A percentile compares a stretch with the other conserved stretches of the same genome.
Evolutionary conservation across 64 coral and sea anemone genomes (phyloP).

Genomic region (Montipora efflorescens): DNA sequence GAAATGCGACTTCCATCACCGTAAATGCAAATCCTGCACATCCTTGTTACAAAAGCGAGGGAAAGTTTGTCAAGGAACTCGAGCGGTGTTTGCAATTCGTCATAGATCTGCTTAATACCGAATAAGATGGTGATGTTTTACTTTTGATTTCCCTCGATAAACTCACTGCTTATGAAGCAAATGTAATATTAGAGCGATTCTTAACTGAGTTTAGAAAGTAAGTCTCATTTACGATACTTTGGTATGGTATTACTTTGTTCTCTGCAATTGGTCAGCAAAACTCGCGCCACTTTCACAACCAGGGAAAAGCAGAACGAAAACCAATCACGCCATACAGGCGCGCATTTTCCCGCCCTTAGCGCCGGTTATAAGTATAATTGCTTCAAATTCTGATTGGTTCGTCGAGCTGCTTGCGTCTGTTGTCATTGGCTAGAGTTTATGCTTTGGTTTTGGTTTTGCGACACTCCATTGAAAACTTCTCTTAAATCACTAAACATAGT

Average conservation of each 20-base stretch:
- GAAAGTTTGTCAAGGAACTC: conserved; percentile 76
- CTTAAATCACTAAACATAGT: background rate
- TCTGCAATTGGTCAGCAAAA: background rate
- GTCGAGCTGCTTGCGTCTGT: background rate
- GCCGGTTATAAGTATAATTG: background rate
- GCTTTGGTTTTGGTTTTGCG: background rate
- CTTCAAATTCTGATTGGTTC: background rate
- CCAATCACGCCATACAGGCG: too few relatives aligned
- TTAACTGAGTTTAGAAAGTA: background rate
- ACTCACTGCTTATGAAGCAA: background rate
- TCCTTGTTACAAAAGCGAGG: conserved; percentile 70
- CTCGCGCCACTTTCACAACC: background rate
- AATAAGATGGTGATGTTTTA: background rate
- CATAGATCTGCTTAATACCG: conserved; percentile 50
- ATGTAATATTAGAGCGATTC: too few relatives aligned
- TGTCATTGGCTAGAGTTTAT: background rate
- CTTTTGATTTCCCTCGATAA: background rate
- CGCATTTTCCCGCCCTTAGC: too few relatives aligned
- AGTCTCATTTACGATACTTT: background rate
- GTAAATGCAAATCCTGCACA: conserved; percentile 63
- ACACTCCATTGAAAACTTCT: background rate
- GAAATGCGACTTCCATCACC: conserved; percentile 65
- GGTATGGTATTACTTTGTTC: background rate
- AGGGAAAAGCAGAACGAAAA: too few relatives aligned
- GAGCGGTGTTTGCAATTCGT: conserved; percentile 56